phyloP scores from a whole-genome alignment of 2,888 invertebrate species.

The Sepiola atlantica region DNA sequence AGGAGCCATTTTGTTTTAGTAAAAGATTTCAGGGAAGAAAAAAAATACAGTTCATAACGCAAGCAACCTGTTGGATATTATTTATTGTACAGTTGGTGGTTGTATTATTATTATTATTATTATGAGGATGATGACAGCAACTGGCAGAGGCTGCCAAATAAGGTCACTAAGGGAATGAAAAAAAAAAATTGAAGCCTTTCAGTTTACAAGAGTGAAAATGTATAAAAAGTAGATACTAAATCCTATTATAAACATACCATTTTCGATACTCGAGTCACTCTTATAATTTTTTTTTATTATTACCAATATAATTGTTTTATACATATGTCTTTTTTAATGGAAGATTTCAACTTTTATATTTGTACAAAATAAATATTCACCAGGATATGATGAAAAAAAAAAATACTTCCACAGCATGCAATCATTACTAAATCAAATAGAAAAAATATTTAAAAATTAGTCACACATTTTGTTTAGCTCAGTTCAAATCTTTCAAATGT shows the following conservation, averaged over 20 bases:
- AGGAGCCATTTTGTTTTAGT: not conserved
- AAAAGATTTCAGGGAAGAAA: not conserved
- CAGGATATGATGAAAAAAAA: not conserved
- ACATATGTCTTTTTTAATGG: not conserved
- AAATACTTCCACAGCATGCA: not conserved
- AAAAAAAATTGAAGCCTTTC: not conserved
- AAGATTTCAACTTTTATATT: slow-evolving; percentile 3
- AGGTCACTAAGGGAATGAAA: not conserved
- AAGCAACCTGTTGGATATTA: slow-evolving; percentile 8
- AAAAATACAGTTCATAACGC: not conserved
- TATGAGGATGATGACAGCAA: not conserved
- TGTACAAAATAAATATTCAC: slow-evolving; percentile 11
- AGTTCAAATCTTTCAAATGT: not conserved
- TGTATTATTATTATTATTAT: not conserved
- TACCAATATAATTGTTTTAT: slow-evolving; percentile 4
- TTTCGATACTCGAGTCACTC: not conserved
- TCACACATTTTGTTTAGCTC: not conserved
- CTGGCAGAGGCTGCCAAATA: not conserved
- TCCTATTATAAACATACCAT: slow-evolving; percentile 1
- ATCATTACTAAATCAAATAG: not conserved
- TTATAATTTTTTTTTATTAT: not conserved
- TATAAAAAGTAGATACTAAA: not conserved
- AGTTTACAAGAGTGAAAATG: slow-evolving; percentile 12
- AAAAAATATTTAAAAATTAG: not conserved
- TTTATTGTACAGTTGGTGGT: slow-evolving; percentile 11